A percentile compares a stretch with the other conserved stretches of the same genome.
These are phyloP conservation scores for Oeneis ivallda DNA, from an alignment of 2,888 invertebrate species.

Conservation along the genomic window DNA sequence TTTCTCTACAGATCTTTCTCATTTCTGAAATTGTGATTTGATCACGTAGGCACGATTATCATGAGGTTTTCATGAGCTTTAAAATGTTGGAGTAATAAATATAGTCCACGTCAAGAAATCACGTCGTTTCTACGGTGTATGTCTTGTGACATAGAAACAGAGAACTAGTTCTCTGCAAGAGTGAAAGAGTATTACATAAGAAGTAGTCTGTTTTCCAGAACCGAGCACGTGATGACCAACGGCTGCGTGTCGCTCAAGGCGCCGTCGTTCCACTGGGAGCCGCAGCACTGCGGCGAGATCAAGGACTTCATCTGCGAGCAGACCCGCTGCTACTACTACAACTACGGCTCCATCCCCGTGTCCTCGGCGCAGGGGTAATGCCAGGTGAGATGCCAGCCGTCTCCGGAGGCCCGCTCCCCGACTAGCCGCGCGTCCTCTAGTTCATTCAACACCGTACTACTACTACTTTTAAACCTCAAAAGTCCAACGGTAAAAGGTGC, in stretches of 20 bases:
- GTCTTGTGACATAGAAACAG: background rate
- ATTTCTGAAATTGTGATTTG: no score
- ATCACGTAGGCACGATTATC: no score
- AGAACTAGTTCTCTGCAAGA: constrained; percentile 24
- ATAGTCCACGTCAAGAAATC: background rate
- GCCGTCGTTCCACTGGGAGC: constrained; percentile 90
- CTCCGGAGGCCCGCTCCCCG: constrained; percentile 79
- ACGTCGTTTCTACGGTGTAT: background rate
- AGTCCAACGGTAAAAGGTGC: no score
- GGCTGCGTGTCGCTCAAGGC: constrained; percentile 90
- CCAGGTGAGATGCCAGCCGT: constrained; percentile 86
- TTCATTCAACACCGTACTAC: constrained; percentile 8
- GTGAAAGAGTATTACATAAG: constrained; percentile 56
- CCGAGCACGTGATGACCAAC: constrained; percentile 81
- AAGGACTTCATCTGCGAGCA: constrained; percentile 95
- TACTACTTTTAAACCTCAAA: no score
- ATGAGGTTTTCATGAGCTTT: no score
- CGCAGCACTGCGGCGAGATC: constrained; percentile 90
- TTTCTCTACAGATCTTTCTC: no score
- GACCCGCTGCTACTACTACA: constrained; percentile 94
- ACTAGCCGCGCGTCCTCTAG: constrained; percentile 67
- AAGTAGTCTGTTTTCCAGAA: constrained; percentile 79
- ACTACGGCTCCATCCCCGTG: constrained; percentile 94
- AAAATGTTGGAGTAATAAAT: no score
- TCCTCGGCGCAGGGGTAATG: constrained; percentile 96